Conservation (phyloP, 2,888 invertebrate genomes). For the Alsophila aescularia region DNA sequence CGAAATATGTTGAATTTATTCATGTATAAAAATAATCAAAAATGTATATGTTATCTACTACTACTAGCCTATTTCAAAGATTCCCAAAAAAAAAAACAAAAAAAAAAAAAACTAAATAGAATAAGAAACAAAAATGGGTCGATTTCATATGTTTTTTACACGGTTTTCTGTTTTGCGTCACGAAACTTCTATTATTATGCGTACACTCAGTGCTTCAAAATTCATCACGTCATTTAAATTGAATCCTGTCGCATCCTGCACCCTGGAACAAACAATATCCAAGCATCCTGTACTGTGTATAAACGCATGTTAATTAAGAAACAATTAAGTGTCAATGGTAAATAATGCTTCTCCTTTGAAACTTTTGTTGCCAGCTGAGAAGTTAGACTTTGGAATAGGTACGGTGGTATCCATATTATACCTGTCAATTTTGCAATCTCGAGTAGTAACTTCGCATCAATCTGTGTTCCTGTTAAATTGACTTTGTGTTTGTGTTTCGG, state of each 20-base stretch:
- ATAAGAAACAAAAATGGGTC: no score
- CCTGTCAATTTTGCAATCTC: no score
- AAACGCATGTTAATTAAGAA: constrained; percentile 45
- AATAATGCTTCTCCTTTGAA: constrained; percentile 37
- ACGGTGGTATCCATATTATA: constrained; percentile 22
- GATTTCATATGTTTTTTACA: no score
- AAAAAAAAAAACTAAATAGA: no score
- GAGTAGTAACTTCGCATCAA: constrained; percentile 7
- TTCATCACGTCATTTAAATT: constrained; percentile 8
- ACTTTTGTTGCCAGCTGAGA: constrained; percentile 33
- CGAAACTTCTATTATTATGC: no score
- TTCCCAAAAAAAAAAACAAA: no score
- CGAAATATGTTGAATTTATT: no score
- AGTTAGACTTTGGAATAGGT: no score
- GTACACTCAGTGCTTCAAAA: not conserved
- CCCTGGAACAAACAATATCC: constrained; percentile 13
- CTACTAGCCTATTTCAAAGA: no score
- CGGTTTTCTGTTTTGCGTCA: no score
- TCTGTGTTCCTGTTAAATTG: constrained; percentile 48
- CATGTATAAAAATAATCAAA: no score
- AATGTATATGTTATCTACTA: no score
- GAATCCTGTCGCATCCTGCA: constrained; percentile 12
- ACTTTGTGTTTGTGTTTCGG: constrained; percentile 56
- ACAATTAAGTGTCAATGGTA: constrained; percentile 43
- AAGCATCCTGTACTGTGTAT: constrained; percentile 23